Conservation (phyloP, 1,140 invertebrate species). For the Hypsibius dujardini region DNA sequence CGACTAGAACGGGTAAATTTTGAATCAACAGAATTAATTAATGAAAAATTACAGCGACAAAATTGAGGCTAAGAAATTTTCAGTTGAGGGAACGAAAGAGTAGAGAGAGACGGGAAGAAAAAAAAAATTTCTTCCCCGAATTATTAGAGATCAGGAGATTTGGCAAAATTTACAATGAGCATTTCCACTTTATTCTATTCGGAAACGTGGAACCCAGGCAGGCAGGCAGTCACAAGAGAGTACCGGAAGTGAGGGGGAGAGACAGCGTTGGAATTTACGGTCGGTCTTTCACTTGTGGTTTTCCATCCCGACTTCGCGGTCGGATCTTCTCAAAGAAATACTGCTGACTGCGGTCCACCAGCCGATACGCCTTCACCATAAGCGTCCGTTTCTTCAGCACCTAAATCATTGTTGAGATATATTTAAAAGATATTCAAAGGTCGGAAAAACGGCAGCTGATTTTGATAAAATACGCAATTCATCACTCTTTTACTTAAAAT, state of each 20-base stretch:
- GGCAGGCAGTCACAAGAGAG: too few relatives aligned
- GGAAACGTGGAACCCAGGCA: too few relatives aligned
- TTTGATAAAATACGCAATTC: too few relatives aligned
- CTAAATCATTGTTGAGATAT: too few relatives aligned
- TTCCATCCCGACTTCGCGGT: constrained; percentile 40
- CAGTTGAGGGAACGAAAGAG: not conserved
- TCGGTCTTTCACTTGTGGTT: too few relatives aligned
- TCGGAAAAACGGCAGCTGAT: too few relatives aligned
- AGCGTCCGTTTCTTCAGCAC: constrained; percentile 52
- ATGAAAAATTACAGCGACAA: not conserved
- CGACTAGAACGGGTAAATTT: not conserved
- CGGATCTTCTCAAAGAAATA: constrained; percentile 93
- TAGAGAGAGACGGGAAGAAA: not conserved
- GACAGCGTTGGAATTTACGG: too few relatives aligned
- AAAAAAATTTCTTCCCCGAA: not conserved
- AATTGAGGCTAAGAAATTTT: not conserved
- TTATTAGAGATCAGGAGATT: not conserved
- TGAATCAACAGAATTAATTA: not conserved
- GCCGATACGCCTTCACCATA: constrained; percentile 41
- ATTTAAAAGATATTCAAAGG: too few relatives aligned
- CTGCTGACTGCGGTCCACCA: constrained; percentile 52
- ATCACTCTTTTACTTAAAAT: too few relatives aligned
- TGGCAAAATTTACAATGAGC: too few relatives aligned
- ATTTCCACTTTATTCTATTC: too few relatives aligned
- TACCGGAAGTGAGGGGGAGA: too few relatives aligned